phyloP scores from a whole-genome alignment of 2,888 invertebrate species.

The Odontothrips loti region DNA sequence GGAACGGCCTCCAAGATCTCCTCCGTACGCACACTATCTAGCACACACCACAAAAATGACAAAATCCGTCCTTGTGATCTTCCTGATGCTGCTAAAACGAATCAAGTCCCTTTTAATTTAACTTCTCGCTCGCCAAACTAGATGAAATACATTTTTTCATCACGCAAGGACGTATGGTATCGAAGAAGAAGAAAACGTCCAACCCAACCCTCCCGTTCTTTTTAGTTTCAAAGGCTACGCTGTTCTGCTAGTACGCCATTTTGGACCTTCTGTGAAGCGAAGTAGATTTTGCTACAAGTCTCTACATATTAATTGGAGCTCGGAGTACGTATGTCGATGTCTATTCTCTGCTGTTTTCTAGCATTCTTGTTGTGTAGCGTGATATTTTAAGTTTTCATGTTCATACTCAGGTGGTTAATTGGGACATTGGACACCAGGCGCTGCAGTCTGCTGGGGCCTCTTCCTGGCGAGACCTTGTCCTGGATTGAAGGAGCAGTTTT shows the following conservation, averaged over 20 bases:
- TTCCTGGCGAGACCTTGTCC: slow-evolving; percentile 23
- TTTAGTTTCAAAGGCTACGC: neutral
- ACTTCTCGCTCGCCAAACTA: no score
- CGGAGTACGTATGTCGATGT: neutral
- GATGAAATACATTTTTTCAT: no score
- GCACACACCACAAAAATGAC: no score
- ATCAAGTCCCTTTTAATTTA: no score
- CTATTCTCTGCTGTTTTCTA: neutral
- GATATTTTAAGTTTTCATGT: neutral
- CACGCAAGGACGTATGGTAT: no score
- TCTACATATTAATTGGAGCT: neutral
- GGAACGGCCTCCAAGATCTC: neutral
- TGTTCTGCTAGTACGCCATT: slow-evolving; percentile 21
- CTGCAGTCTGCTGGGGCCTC: neutral
- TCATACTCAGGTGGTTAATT: neutral
- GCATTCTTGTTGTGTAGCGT: neutral
- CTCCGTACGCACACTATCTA: no score
- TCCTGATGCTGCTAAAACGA: no score
- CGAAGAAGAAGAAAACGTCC: neutral
- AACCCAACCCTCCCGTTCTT: neutral
- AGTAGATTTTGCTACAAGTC: neutral
- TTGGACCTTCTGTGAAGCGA: neutral
- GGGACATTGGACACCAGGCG: neutral
- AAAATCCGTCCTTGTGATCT: no score
- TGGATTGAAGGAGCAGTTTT: neutral